A percentile compares a stretch with the other conserved stretches of the same genome.
phyloP scores from a whole-genome alignment of 2,888 invertebrate species.

The Drosophila infuscata region DNA sequence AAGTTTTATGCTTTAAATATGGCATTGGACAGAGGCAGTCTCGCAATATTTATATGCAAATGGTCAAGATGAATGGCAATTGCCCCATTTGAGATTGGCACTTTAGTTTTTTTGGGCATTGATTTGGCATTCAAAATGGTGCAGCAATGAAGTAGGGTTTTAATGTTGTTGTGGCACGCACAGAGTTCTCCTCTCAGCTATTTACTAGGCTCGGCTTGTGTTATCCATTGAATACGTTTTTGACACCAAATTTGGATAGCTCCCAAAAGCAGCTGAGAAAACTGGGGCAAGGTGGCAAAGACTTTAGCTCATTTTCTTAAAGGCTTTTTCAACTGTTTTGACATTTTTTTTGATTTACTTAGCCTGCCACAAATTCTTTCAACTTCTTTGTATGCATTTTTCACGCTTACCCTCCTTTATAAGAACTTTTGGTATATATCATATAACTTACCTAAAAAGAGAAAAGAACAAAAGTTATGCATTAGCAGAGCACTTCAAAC shows the following conservation, averaged over 20 bases:
- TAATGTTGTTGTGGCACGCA: background rate
- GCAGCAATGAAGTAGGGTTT: background rate
- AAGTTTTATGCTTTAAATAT: constrained; percentile 36
- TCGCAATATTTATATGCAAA: constrained; percentile 34
- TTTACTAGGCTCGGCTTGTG: background rate
- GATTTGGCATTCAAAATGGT: background rate
- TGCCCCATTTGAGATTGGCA: background rate
- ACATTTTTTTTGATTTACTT: background rate
- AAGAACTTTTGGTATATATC: background rate
- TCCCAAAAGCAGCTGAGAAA: background rate
- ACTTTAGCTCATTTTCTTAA: background rate
- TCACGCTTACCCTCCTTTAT: constrained; percentile 15
- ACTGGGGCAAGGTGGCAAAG: background rate
- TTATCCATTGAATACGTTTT: too few relatives aligned
- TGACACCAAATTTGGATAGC: background rate
- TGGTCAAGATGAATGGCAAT: constrained; percentile 18
- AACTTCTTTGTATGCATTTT: background rate
- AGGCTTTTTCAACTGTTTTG: background rate
- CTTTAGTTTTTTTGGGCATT: constrained; percentile 6
- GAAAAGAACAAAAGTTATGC: constrained; percentile 6
- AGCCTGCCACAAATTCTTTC: background rate
- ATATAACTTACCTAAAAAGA: constrained; percentile 39
- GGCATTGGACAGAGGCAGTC: constrained; percentile 17
- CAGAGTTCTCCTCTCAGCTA: background rate
- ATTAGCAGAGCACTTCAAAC: constrained; percentile 3